Conservation (phyloP, 2,888 invertebrate species). For the Aleiodes leptofemur region DNA sequence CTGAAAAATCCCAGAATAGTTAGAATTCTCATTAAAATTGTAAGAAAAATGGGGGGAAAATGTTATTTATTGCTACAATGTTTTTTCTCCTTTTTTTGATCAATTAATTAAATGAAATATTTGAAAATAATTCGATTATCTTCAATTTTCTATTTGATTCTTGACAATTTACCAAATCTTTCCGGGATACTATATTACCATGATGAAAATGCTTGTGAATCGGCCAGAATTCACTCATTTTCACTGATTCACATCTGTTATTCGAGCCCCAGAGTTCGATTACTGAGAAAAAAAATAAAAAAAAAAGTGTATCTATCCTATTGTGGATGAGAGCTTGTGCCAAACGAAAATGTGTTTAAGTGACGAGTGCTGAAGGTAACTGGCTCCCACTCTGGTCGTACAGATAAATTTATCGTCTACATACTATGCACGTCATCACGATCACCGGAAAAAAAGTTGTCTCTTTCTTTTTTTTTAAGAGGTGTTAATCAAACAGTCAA, state of each 20-base stretch:
- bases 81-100: no score
- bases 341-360: background rate
- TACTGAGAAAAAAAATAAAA: no score
- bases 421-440: background rate
- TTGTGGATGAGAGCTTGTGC: constrained; percentile 2
- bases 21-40: background rate
- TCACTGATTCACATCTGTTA: constrained; percentile 10
- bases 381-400: constrained; percentile 4
- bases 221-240: constrained; percentile 84
- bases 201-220: constrained; percentile 80
- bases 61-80: no score
- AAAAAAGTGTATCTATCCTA: no score
- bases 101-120: no score
- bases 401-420: constrained; percentile 19
- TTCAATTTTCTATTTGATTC: no score
- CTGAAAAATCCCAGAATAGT: constrained; percentile 75
- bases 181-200: constrained; percentile 57
- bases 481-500: no score
- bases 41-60: background rate
- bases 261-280: constrained; percentile 3
- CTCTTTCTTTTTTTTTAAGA: background rate
- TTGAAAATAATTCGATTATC: no score
- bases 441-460: background rate
- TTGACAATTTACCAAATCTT: constrained; percentile 1
- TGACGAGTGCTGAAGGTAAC: background rate